Base-by-base conservation (phyloP, 2,797 vertebrate genomes). In the Malacoctenus gilli region DNA sequence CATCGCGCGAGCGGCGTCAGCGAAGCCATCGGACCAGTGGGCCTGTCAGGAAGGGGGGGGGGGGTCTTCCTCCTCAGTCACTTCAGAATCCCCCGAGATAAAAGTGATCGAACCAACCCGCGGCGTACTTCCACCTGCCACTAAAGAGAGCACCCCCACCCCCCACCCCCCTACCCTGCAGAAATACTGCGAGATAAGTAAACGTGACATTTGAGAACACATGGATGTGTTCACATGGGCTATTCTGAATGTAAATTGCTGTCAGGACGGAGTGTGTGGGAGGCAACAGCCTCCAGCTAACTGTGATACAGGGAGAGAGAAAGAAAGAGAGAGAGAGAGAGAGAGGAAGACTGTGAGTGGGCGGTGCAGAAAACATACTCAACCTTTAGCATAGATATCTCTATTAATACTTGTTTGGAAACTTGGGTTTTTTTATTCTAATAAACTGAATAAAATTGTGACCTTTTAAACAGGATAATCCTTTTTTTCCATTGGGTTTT, bases 241-340 rank as follows among this genome's bases (percentile, higher is more conserved):
- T 77, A 77, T 80, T 89, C 71, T 84, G 76, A 85, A 91, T 90
- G 88, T 87, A 89, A 89, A 91, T 87, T 82, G 79, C 84, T 83
- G 80, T 86, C 82, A 90, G 83, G 82, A 82, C 75, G 58, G 80
- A 87, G 82, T 77, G 84, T 86, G 90, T 88, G 87, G 90, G 89
- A 16, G 87, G 85, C 66, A 84, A 72, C 83, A 85, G 87, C 88
- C 89, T 86, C 86, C 20, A 88, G 89, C 88, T 85, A 88, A 81
- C 85, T 74, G 86, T 79, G 84, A 83, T 83, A 80, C 81, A 79
- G 80, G 79, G 82, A 58, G 61, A 87, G 75, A 79, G 68, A 76
- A 75, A 79, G 78, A 84, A 71, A 79, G 80, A 79, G 82, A 58
- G 61, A 87, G 75, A 79, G 68, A 76, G 74, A 79, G 78, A 84